Conservation (phyloP, 2,888 invertebrate species). For the Tetropium fuscum region DNA sequence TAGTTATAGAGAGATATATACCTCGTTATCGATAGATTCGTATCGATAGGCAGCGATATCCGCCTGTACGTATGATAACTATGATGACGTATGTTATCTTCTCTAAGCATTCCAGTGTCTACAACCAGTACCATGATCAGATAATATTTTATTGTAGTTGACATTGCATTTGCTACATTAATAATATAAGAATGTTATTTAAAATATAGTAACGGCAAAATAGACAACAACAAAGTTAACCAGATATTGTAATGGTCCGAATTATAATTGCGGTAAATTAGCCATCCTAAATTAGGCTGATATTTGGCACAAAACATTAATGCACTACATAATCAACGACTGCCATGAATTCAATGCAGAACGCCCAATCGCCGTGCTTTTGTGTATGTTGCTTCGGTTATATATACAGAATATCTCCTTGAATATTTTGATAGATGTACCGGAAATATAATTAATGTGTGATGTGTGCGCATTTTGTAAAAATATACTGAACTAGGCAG, state of each 20-base stretch:
- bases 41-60: too few relatives aligned
- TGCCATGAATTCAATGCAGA: constrained; percentile 8
- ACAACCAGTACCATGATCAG: too few relatives aligned
- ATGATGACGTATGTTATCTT: too few relatives aligned
- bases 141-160: too few relatives aligned
- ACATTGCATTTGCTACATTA: too few relatives aligned
- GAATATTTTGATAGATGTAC: neutral
- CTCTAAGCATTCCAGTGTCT: too few relatives aligned
- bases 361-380: neutral
- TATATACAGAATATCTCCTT: constrained; percentile 6
- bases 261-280: constrained; percentile 3
- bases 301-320: constrained; percentile 36
- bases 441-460: neutral
- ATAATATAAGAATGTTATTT: too few relatives aligned
- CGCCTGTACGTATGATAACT: too few relatives aligned
- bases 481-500: too few relatives aligned
- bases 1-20: too few relatives aligned
- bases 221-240: neutral
- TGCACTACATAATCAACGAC: constrained; percentile 19
- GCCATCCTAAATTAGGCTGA: constrained; percentile 21
- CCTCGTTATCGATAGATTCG: too few relatives aligned
- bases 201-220: too few relatives aligned
- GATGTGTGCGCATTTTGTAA: neutral
- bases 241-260: neutral
- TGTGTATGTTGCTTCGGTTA: neutral